Evolutionary conservation across 2,797 vertebrate genomes (phyloP).

Genomic region (Dicrostonyx torquatus): DNA sequence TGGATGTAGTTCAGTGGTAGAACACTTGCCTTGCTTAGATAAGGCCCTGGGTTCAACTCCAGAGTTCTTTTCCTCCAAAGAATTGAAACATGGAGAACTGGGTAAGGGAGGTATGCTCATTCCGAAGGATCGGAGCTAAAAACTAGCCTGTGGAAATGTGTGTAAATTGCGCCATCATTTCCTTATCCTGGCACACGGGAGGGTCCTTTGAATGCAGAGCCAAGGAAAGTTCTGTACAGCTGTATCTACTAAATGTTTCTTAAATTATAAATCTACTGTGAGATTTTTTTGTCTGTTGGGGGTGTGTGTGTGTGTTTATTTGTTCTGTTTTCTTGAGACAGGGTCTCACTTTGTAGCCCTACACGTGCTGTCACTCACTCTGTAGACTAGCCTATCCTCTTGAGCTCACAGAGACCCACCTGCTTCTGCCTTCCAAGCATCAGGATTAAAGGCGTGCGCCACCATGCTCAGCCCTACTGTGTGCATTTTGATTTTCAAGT

Average conservation of each 20-base stretch:
- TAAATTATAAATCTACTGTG: background rate
- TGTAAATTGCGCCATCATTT: background rate
- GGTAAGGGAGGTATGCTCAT: background rate
- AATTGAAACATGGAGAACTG: background rate
- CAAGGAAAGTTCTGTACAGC: background rate
- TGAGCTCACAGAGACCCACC: background rate
- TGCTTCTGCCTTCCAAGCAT: background rate
- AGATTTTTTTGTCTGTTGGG: too few species aligned
- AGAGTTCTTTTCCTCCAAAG: background rate
- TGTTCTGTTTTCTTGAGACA: background rate
- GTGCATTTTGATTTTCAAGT: background rate
- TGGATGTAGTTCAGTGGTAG: background rate
- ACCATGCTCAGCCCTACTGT: background rate
- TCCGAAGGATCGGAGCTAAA: background rate
- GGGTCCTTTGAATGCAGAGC: background rate
- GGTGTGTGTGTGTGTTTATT: background rate
- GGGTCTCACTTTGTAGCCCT: background rate
- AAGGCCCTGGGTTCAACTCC: background rate
- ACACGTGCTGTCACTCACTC: background rate
- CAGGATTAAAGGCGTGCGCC: background rate
- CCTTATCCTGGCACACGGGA: background rate
- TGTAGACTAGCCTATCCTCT: background rate
- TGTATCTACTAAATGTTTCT: background rate
- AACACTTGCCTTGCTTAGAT: too few species aligned
- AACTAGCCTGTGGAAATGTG: background rate